A percentile compares a stretch with the other conserved stretches of the same genome.
Evolutionary conservation across 2,888 invertebrate genomes (phyloP).

Genomic region (Nematopogon swammerdamellus): DNA sequence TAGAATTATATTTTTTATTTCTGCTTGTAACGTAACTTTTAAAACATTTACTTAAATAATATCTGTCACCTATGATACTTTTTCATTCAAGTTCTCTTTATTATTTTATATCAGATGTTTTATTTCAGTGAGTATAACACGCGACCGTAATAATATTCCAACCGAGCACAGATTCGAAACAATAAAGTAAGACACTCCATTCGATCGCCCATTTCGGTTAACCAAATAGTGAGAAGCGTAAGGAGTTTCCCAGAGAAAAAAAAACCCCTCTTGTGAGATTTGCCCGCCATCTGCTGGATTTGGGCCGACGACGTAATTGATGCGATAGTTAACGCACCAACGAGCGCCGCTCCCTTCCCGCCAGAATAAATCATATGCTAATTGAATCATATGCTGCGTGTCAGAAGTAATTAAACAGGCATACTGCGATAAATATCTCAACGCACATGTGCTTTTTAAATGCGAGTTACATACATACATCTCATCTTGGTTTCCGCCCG

Average conservation of each 20-base stretch:
- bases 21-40: too few species aligned
- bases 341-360: conserved; percentile 29
- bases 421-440: conserved; percentile 49
- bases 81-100: too few species aligned
- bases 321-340: conserved; percentile 46
- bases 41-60: too few species aligned
- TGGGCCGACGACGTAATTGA: conserved; percentile 33
- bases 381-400: conserved; percentile 57
- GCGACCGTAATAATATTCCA: too few species aligned
- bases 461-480: conserved; percentile 26
- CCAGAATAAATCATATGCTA: conserved; percentile 51
- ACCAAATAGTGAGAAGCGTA: too few species aligned
- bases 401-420: conserved; percentile 52
- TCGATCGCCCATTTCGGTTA: too few species aligned
- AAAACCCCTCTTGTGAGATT: conserved; percentile 26
- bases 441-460: conserved; percentile 53
- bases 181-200: too few species aligned
- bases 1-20: too few species aligned
- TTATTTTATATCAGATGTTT: too few species aligned
- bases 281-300: conserved; percentile 37
- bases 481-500: conserved; percentile 40
- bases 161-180: too few species aligned
- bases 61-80: too few species aligned
- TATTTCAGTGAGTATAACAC: too few species aligned
- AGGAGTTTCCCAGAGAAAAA: not conserved